Percentiles rank a stretch among this genome's conserved stretches.
These are phyloP conservation scores for Cheumatopsyche charites DNA, from an alignment of 1,140 invertebrate genomes.

Conservation along the genomic window DNA sequence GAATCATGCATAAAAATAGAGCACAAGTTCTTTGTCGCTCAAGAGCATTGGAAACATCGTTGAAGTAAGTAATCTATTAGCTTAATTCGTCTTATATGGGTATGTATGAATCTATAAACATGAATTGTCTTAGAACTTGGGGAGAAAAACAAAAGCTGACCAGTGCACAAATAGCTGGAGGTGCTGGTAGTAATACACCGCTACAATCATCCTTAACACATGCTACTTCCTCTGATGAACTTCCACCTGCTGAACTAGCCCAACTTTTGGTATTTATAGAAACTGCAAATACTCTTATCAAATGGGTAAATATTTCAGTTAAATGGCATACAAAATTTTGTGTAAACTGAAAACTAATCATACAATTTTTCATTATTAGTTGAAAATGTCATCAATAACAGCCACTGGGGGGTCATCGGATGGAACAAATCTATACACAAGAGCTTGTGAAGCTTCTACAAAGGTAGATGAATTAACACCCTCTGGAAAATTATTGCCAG, in stretches of 20 bases:
- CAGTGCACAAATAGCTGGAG: slow-evolving; percentile 4
- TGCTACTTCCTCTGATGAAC: slow-evolving; percentile 54
- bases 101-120: background rate
- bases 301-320: slow-evolving; percentile 66
- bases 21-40: slow-evolving; percentile 95
- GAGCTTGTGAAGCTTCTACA: slow-evolving; percentile 74
- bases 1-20: slow-evolving; percentile 95
- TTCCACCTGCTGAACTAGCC: slow-evolving; percentile 73
- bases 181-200: slow-evolving; percentile 39
- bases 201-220: slow-evolving; percentile 48
- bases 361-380: slow-evolving; percentile 47
- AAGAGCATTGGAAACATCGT: slow-evolving; percentile 84
- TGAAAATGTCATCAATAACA: slow-evolving; percentile 58
- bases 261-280: slow-evolving; percentile 82
- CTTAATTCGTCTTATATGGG: too few species aligned
- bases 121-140: slow-evolving; percentile 70
- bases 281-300: slow-evolving; percentile 77
- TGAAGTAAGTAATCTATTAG: slow-evolving; percentile 62
- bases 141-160: slow-evolving; percentile 84
- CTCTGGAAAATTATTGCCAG: slow-evolving; percentile 77
- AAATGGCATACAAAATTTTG: background rate
- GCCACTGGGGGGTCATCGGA: slow-evolving; percentile 50
- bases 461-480: slow-evolving; percentile 83
- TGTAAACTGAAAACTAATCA: background rate
- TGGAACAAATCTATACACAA: slow-evolving; percentile 69